These are phyloP conservation scores for Etia nguti DNA, from an alignment of 2,113 vertebrate genomes.

Conservation along the genomic window DNA sequence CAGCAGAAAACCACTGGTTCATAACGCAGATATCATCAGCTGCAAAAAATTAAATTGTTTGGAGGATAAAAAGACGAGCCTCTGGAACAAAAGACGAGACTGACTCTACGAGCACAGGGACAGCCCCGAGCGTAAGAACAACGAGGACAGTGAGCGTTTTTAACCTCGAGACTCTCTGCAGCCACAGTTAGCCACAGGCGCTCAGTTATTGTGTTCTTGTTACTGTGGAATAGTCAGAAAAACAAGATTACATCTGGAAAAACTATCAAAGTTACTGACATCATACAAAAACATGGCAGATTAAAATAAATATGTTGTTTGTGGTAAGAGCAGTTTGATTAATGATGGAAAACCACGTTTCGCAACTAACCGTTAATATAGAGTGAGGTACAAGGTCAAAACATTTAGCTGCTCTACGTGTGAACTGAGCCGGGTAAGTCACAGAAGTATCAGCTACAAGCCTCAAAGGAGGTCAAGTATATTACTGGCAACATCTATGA, in stretches of 20 bases:
- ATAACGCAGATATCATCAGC: background rate
- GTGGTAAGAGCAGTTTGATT: background rate
- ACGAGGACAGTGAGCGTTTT: background rate
- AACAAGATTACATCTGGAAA: background rate
- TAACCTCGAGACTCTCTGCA: background rate
- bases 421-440: background rate
- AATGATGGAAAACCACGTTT: background rate
- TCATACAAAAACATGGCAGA: background rate
- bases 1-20: background rate
- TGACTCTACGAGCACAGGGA: accelerated
- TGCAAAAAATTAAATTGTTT: background rate
- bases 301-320: background rate
- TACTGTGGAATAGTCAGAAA: background rate
- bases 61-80: background rate
- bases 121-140: background rate
- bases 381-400: background rate
- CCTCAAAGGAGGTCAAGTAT: background rate
- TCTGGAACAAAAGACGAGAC: background rate
- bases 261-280: background rate
- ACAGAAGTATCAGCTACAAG: background rate
- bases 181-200: background rate
- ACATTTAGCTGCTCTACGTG: background rate
- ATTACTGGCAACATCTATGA: background rate
- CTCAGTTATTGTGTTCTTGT: background rate
- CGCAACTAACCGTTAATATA: background rate